phyloP scores from a whole-genome alignment of 2,888 invertebrate genomes.

The Salpingus planirostris region DNA sequence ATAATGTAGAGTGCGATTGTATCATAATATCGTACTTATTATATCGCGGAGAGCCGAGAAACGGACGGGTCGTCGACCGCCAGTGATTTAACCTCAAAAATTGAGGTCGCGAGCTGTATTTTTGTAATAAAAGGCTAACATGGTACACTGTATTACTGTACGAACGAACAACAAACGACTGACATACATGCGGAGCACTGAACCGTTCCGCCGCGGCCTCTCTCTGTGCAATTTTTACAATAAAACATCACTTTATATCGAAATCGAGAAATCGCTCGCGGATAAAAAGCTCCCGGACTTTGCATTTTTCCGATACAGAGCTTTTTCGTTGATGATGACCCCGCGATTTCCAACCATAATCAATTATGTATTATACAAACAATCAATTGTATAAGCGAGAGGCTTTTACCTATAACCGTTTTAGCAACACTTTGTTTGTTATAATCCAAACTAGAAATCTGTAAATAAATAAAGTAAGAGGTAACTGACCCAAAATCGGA shows the following conservation, averaged over 20 bases:
- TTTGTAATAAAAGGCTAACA: conserved; percentile 38
- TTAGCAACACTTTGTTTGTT: too few species aligned
- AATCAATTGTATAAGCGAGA: too few species aligned
- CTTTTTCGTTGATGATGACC: too few species aligned
- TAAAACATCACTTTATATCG: conserved; percentile 1
- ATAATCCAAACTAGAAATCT: too few species aligned
- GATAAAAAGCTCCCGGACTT: neutral
- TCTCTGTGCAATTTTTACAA: neutral
- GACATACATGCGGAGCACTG: conserved; percentile 41
- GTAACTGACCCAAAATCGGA: too few species aligned
- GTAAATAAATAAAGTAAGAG: too few species aligned
- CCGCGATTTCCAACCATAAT: too few species aligned
- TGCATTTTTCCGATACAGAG: too few species aligned
- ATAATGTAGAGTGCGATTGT: conserved; percentile 12
- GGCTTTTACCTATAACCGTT: too few species aligned
- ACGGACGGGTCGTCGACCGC: conserved; percentile 32
- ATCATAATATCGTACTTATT: conserved; percentile 23
- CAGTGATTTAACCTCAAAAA: conserved; percentile 61
- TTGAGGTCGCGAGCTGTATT: conserved; percentile 55
- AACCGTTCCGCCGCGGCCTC: conserved; percentile 26
- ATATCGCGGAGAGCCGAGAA: too few species aligned
- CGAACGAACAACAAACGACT: conserved; percentile 35
- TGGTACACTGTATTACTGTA: too few species aligned
- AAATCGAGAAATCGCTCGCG: neutral
- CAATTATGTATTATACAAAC: too few species aligned